Base-by-base conservation (phyloP, 2,888 invertebrate species). In the Nemoura dubitans region DNA sequence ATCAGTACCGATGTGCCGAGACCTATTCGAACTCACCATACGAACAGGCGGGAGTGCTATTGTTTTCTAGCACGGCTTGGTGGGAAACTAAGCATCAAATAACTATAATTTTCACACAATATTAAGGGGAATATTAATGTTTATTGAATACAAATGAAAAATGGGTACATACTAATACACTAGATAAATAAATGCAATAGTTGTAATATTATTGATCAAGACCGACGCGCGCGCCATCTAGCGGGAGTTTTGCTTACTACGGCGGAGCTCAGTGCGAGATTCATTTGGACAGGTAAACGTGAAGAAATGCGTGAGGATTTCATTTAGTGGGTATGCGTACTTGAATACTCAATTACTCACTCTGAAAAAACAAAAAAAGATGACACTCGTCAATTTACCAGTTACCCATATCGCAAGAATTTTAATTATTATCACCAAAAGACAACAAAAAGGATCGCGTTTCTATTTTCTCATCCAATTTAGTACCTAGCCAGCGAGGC, bases 101-200 rank as follows among this genome's bases (percentile, higher is more conserved):
- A 21, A 7, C 59, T 7, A 59, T 16, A 59, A 21, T 16, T 59
- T 59, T 59, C 1, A 21, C 14, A 2, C 21, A 59, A 36, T 21
- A 10, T 59, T 7, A 10, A 59, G 59, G 6, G 21, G 59, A 59
- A 59, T 59, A 59, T 59, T 59, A 21, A 59, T 59, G 1, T 59
- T 14, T 21, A 10, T 21, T n/a, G n/a, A n/a, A n/a, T n/a, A n/a
- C 16, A 59, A 59, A 59, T 59, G 59, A 6, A 36, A 36, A 76
- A 89, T 36, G 36, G 3, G 36, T n/a, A 10, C 36, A 10, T 36
- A 36, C 3, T 36, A 36, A 6, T 36, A 36, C 89, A 90, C 0
- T 0, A 91, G 91, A 92, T 92, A 59, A 21, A 59, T 59, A 59
- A 7, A 59, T 7, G 59, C 59, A 59, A 59, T 16, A 59, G 21